Evolutionary conservation across 2,113 vertebrate genomes (phyloP), one percentile per base, ranked within the genome.

Genomic region (Chamaetylas fuelleborni): DNA sequence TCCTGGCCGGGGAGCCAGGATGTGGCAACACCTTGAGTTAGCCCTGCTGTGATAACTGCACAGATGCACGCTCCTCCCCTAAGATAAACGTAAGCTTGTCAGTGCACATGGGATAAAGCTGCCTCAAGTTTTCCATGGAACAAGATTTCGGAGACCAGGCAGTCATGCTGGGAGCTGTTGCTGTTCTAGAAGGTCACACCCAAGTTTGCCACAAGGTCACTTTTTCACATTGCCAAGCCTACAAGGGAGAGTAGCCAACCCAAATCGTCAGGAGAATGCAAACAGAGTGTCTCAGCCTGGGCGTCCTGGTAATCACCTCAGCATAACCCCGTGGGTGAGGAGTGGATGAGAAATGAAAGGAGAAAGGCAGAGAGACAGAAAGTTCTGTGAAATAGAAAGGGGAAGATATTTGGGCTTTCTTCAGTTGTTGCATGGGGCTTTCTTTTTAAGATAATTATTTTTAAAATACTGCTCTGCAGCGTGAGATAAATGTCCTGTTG

Each of bases 171-270:
- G 54, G 92, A 92, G 50, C 67, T 73, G 54, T 50, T 93, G 86
- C 67, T 83, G 64, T 81, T 92, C 91, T 50, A 73, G 78, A 92
- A 92, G 80, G 95, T 96, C 95, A 95, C 96, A 83, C 95, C 92
- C 95, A 83, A 83, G 85, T 83, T 90, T 96, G 79, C 80, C 86
- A 90, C 90, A 72, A 88, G 95, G 92, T 94, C 92, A 88, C 54
- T 58, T 81, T 64, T 80, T 70, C 29, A 4, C 12, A 0, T 12
- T 87, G 88, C 88, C 93, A 92, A 86, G 85, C 74, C 88, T 62
- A 58, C 79, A 62, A 7, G 36, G 64, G 29, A 84, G 12, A 92
- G 67, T 10, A 48, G 93, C 93, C 94, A 95, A 96, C 33, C 34
- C 87, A 95, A 91, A 97, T 38, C 6, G 4, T 65, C 16, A 4